phyloP scores from a whole-genome alignment of 2,888 invertebrate genomes.

The Acrobasis suavella region DNA sequence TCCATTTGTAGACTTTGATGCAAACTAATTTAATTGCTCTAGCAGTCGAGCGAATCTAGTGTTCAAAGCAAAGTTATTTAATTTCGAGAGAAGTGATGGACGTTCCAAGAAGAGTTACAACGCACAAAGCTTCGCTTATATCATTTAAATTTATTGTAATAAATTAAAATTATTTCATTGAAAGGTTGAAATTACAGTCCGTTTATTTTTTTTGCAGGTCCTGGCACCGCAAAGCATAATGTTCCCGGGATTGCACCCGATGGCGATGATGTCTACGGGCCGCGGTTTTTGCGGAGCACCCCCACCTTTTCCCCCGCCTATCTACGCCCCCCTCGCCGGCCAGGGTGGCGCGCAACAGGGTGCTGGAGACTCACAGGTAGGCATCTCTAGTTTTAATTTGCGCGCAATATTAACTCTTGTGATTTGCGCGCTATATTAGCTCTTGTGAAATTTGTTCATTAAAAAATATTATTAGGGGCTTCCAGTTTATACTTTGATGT shows the following conservation, averaged over 20 bases:
- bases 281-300: slow-evolving; percentile 81
- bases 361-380: slow-evolving; percentile 83
- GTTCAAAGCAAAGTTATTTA: neutral
- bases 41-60: neutral
- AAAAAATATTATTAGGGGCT: too few relatives aligned
- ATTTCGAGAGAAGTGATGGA: neutral
- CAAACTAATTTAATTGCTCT: neutral
- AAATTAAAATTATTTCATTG: too few relatives aligned
- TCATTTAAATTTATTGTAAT: too few relatives aligned
- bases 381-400: neutral
- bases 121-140: too few relatives aligned
- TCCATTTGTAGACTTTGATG: neutral
- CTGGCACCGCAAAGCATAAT: slow-evolving; percentile 95
- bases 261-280: slow-evolving; percentile 97
- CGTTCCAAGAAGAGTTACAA: too few relatives aligned
- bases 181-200: neutral
- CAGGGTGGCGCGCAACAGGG: slow-evolving; percentile 79
- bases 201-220: slow-evolving; percentile 73
- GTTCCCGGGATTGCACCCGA: slow-evolving; percentile 97
- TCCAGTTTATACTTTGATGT: too few relatives aligned
- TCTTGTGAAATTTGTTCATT: too few relatives aligned
- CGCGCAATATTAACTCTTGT: neutral
- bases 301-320: slow-evolving; percentile 78
- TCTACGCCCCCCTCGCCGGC: slow-evolving; percentile 76
- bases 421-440: neutral